Conservation (phyloP, 2,888 invertebrate genomes). For the Eucera pruinosa region DNA sequence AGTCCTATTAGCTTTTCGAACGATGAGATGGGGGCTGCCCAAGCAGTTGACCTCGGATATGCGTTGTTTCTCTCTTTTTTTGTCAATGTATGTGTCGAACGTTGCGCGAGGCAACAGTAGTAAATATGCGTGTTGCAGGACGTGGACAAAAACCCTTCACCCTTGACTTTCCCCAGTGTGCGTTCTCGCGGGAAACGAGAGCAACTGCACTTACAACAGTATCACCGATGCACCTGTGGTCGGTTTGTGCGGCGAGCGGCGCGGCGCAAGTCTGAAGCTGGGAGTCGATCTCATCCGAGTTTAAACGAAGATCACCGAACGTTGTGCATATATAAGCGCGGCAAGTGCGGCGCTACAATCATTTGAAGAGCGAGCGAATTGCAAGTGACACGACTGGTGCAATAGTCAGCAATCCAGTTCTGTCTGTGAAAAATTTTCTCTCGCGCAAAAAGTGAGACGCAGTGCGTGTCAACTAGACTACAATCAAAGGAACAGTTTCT, state of each 20-base stretch:
- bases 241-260: background rate
- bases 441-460: slow-evolving; percentile 9
- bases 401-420: background rate
- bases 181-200: background rate
- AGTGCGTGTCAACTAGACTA: background rate
- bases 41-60: slow-evolving; percentile 9
- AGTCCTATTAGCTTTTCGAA: slow-evolving; percentile 13
- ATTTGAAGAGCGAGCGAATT: slow-evolving; percentile 35
- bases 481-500: background rate
- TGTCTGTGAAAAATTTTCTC: slow-evolving; percentile 6
- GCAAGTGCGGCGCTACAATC: slow-evolving; percentile 31
- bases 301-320: slow-evolving; percentile 61
- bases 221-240: slow-evolving; percentile 47
- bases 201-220: slow-evolving; percentile 12
- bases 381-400: background rate
- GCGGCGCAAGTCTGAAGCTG: background rate
- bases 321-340: slow-evolving; percentile 56
- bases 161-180: slow-evolving; percentile 27
- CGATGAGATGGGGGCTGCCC: background rate
- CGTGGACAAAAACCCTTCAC: slow-evolving; percentile 22
- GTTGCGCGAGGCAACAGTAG: background rate
- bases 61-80: background rate
- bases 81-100: background rate
- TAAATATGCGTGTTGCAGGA: slow-evolving; percentile 1
- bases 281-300: slow-evolving; percentile 48